These are phyloP conservation scores for Meganola albula DNA, from an alignment of 2,888 invertebrate genomes.

Conservation along the genomic window DNA sequence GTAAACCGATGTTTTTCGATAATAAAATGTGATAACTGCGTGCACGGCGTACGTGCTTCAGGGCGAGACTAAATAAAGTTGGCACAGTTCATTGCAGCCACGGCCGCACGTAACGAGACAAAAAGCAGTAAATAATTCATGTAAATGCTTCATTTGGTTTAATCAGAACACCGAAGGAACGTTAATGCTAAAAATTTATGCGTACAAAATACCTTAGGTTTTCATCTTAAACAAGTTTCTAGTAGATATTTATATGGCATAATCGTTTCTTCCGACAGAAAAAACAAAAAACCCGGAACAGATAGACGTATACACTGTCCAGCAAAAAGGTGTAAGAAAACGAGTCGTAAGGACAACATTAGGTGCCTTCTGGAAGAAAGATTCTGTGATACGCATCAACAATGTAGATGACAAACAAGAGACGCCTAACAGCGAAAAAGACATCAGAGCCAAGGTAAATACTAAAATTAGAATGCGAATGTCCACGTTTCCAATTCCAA, in stretches of 20 bases:
- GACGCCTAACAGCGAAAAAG: conserved; percentile 81
- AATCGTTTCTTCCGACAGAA: conserved; percentile 76
- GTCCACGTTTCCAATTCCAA: conserved; percentile 61
- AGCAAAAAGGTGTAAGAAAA: conserved; percentile 77
- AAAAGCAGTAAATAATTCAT: conserved; percentile 57
- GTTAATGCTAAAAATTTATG: no score
- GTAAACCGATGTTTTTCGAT: conserved; percentile 23
- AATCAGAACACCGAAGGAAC: conserved; percentile 34
- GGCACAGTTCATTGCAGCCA: conserved; percentile 34
- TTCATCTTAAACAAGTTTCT: no score
- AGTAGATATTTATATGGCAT: conserved; percentile 14
- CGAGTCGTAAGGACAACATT: conserved; percentile 80
- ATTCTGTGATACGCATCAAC: conserved; percentile 83
- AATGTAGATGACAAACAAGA: conserved; percentile 85
- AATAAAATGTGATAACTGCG: no score
- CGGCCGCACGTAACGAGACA: conserved; percentile 39
- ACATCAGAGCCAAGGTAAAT: conserved; percentile 82
- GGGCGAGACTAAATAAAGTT: conserved; percentile 49
- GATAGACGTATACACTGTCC: conserved; percentile 82
- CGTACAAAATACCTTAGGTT: no score
- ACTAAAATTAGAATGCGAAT: conserved; percentile 25
- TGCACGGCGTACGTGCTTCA: conserved; percentile 34
- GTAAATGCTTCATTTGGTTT: conserved; percentile 27
- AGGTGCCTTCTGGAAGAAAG: conserved; percentile 82
- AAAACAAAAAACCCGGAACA: conserved; percentile 85